Base-by-base conservation (phyloP, 2,888 invertebrate species). In the Microctonus hyperodae region DNA sequence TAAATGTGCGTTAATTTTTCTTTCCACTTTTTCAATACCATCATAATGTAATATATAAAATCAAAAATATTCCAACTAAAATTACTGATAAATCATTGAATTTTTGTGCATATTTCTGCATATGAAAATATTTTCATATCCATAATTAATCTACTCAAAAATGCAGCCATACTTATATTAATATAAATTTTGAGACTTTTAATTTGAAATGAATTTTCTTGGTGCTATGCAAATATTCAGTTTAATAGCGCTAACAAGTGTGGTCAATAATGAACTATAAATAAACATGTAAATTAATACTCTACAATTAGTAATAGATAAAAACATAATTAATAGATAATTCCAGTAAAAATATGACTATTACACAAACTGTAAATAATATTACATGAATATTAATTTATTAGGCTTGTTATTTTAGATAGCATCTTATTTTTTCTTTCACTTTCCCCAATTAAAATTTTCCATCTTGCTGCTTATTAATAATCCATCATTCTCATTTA, bases 401-500 rank as follows among this genome's bases (percentile, higher is more conserved):
- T 16, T 16, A 44, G 16, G 44, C 16, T n/a, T 44, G 6, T 16
- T n/a, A 16, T 16, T n/a, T n/a, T 16, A 44, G 9, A 7, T 44
- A 20, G 6, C 16, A 44, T 16, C 44, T 44, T 44, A n/a, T n/a
- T n/a, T n/a, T n/a, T n/a, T n/a, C n/a, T n/a, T n/a, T n/a, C n/a
- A n/a, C n/a, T 16, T 44, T n/a, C n/a, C 16, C 5, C 16, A 16
- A 5, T 16, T 44, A 44, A 44, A 44, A 44, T 69, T 70, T 70
- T 55, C 62, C 62, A 62, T 59, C 55, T 69, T 33, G 65, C 65
- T 68, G 62, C 69, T 64, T 64, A 70, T 71, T 51, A 62, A 5
- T 28, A 7, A 28, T 64, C 31, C 31, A 53, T 62, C 35, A 57
- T 61, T 61, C 53, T 61, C 20, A 20, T 57, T n/a, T n/a, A n/a